Base-by-base conservation (phyloP, 1,140 invertebrate species). In the Parapsyche elsis region DNA sequence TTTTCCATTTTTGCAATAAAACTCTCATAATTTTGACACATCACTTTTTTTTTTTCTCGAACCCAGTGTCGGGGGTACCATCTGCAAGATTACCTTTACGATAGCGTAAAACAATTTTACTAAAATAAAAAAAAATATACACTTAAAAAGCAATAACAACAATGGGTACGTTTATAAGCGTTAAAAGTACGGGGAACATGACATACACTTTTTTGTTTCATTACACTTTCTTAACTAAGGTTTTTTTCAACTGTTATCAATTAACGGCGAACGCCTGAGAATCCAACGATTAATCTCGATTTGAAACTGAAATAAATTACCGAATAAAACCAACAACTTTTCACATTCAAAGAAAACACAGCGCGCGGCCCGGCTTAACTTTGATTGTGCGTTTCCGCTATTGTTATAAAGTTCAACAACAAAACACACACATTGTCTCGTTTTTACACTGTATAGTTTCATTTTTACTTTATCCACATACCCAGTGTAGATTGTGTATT, bases 261-360 rank as follows among this genome's bases (percentile, higher is more conserved):
- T 38, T 38, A 38, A 38, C 30, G 7, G 7, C 30, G 30, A 38
- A 38, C 30, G 30, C 16, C 64, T 12, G 64, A 30, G 26, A 67
- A 67, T 38, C 30, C 30, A 38, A 38, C 30, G 24, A 67, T 67
- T 67, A 24, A 67, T 67, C 64, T 7, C 23, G 21, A 67, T 61
- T 21, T 21, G 19, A 21, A 61, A 61, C n/a, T 30, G 64, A 67
- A 67, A 67, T 67, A 67, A 67, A 67, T 67, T 67, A 67, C 64
- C 9, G 2, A 10, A 38, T 38, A 12, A 67, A 67, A 67, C 59
- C 0, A 21, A 1, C 49, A 53, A 61, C n/a, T 61, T 61, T 61
- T 19, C 57, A 21, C 9, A 61, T 57, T 57, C 21, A 21, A 19
- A 61, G 23, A 26, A 30, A 67, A 23, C 57, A 67, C 12, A 38